A percentile compares a stretch with the other conserved stretches of the same genome.
Evolutionary conservation across 2,888 invertebrate genomes (phyloP).

Genomic region (Alviniconcha strummeri): DNA sequence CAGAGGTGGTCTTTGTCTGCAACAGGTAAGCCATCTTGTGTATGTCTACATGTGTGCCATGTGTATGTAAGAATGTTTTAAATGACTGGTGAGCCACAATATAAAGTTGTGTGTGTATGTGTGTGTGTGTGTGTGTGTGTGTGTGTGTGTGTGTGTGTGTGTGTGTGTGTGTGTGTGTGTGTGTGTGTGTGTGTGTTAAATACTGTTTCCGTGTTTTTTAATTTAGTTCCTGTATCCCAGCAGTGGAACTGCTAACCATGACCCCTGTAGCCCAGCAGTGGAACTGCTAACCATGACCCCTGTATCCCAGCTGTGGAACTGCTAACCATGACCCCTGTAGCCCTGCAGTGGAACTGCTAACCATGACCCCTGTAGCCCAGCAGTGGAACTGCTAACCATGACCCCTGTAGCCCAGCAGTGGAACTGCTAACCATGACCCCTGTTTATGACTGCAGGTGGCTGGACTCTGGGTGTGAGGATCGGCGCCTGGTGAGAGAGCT

Average conservation of each 20-base stretch:
- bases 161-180: constrained; percentile 8
- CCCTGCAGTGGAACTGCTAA: no score
- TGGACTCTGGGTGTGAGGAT: constrained; percentile 68
- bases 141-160: background rate
- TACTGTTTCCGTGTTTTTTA: background rate
- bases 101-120: constrained; percentile 5
- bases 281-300: no score
- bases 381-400: no score
- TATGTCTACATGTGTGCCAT: no score
- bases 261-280: no score
- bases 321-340: background rate
- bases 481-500: constrained; percentile 55
- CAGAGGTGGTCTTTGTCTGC: constrained; percentile 57
- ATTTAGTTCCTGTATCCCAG: background rate
- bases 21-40: constrained; percentile 49
- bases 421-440: no score
- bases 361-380: background rate
- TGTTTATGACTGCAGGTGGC: constrained; percentile 52
- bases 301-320: no score
- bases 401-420: background rate
- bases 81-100: background rate
- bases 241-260: no score
- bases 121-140: background rate
- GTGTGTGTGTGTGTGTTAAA: background rate
- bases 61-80: background rate